A percentile compares a stretch with the other conserved stretches of the same genome.
phyloP scores from a whole-genome alignment of 2,797 vertebrate genomes.

The Vultur gryphus region DNA sequence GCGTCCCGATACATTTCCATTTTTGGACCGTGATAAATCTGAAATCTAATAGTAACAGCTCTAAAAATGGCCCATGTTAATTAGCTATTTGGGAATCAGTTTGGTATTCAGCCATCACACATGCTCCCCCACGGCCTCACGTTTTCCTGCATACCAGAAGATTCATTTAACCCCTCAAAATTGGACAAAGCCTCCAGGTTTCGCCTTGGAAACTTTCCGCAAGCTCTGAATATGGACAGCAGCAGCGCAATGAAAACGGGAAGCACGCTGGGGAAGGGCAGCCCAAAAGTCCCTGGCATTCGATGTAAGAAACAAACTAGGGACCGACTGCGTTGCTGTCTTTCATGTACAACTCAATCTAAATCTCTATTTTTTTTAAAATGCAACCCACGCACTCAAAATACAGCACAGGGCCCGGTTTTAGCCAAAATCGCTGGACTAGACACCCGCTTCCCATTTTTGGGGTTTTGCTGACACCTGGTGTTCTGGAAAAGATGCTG shows the following conservation, averaged over 20 bases:
- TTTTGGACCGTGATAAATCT: background rate
- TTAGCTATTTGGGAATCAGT: background rate
- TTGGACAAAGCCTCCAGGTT: background rate
- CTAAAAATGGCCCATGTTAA: background rate
- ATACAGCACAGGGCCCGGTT: background rate
- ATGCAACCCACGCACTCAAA: background rate
- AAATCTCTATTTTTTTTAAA: background rate
- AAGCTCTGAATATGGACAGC: rapidly evolving
- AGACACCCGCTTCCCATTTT: background rate
- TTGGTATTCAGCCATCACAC: background rate
- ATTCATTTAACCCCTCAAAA: background rate
- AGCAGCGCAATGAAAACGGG: background rate
- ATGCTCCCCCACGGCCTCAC: background rate
- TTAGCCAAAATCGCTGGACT: rapidly evolving
- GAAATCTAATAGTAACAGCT: background rate
- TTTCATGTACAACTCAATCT: background rate
- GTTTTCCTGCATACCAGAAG: background rate
- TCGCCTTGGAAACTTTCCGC: background rate
- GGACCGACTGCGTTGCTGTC: rapidly evolving
- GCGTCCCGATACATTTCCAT: background rate
- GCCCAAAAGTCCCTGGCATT: background rate
- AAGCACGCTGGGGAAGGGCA: rapidly evolving
- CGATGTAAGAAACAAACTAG: background rate
- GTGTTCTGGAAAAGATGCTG: background rate
- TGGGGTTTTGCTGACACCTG: constrained; percentile 51